Evolutionary conservation across 2,797 vertebrate species (phyloP), one percentile per base, ranked within the genome.

Genomic region (Emydoidea blandingii): DNA sequence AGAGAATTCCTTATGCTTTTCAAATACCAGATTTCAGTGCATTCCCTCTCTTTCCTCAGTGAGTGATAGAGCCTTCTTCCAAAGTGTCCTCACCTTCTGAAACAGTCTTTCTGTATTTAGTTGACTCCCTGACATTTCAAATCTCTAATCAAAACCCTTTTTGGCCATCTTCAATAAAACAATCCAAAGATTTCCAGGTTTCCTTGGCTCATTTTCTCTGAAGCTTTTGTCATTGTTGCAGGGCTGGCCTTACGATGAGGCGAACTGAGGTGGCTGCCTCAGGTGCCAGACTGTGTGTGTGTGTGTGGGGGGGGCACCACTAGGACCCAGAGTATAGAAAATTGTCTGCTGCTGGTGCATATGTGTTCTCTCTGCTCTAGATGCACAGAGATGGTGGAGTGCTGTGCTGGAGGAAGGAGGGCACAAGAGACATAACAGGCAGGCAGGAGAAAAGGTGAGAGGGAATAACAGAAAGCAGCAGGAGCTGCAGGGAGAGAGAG

Each of bases 291-390:
- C 12, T 47, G 44, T 47, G 44, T 44, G 2, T 44, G 44, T 44
- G 44, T 8, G 2, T 2, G 44, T 8, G 44, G 2, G 8, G 44
- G 8, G 3, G 12, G 49, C 1, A 12, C 49, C 50, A 50, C 14
- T 50, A 50, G 50, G 50, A 50, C 50, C 50, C 50, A 50, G 50
- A 50, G 50, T 50, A 5, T 5, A 50, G 50, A 50, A 50, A 50
- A 50, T 50, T 50, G 50, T 50, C 50, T 50, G 50, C 50, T 15
- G 50, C 5, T 50, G 50, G 15, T 50, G 50, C 50, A 50, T 50
- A 50, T 50, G 14, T 50, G 5, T 50, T 50, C 14, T 50, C 50
- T 16, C 50, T 50, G 50, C 50, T 50, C 14, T 5, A 50, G 15
- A 50, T 50, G 50, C 5, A 16, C 50, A 50, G 50, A 50, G 50